Conservation (phyloP, 1,140 invertebrate genomes). For the Elysia chlorotica region DNA sequence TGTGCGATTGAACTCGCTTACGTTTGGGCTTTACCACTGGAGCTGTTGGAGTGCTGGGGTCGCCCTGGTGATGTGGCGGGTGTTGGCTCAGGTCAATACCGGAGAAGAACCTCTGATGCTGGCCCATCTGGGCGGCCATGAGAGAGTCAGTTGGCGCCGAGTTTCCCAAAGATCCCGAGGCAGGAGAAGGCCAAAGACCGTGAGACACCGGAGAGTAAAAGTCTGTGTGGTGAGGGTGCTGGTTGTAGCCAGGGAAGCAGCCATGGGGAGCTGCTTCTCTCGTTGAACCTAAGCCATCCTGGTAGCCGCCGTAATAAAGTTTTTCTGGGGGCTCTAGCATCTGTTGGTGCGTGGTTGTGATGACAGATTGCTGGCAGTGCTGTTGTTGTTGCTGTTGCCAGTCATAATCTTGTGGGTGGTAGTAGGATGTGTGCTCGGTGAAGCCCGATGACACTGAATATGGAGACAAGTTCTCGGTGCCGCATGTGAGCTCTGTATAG, state of each 20-base stretch:
- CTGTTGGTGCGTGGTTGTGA: not conserved
- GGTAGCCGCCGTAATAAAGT: not conserved
- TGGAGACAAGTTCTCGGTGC: conserved; percentile 7
- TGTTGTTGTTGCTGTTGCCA: conserved; percentile 18
- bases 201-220: not conserved
- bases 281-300: too few species aligned
- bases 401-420: conserved; percentile 26
- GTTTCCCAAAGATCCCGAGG: not conserved
- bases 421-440: conserved; percentile 11
- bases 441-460: conserved; percentile 17
- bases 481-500: conserved; percentile 9
- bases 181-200: not conserved
- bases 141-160: not conserved
- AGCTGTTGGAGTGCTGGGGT: not conserved
- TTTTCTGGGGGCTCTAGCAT: not conserved
- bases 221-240: not conserved
- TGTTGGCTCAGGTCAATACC: conserved; percentile 17
- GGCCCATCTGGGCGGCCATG: not conserved
- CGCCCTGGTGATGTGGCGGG: conserved; percentile 4
- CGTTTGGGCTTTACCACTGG: conserved; percentile 42
- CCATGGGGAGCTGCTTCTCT: not conserved
- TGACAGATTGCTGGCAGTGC: not conserved
- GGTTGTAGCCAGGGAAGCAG: not conserved
- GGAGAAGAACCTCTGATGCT: conserved; percentile 3
- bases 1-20: conserved; percentile 41